These are phyloP conservation scores for Gymnoscelis rufifasciata DNA, from an alignment of 2,888 invertebrate species.

Conservation along the genomic window DNA sequence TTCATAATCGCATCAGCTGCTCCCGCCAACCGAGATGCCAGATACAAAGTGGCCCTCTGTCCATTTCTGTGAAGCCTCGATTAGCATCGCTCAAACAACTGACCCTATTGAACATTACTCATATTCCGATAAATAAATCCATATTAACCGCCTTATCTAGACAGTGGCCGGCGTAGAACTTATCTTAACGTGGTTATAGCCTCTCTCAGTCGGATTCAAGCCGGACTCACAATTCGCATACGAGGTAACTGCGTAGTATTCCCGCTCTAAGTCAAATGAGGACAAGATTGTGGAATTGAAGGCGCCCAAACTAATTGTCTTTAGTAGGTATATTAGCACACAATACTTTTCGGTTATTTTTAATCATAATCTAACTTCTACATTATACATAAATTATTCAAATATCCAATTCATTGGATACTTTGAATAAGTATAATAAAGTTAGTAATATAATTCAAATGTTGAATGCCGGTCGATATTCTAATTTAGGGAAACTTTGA, in stretches of 20 bases:
- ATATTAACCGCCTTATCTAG: constrained; percentile 34
- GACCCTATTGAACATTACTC: constrained; percentile 47
- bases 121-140: constrained; percentile 54
- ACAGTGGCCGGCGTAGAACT: neutral
- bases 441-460: constrained; percentile 37
- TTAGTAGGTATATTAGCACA: constrained; percentile 40
- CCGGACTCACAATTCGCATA: neutral
- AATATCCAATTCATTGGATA: constrained; percentile 28
- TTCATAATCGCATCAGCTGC: constrained; percentile 56
- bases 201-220: neutral
- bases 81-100: constrained; percentile 49
- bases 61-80: constrained; percentile 67
- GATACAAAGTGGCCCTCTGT: constrained; percentile 66
- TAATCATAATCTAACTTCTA: constrained; percentile 35
- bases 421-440: constrained; percentile 23
- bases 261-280: neutral
- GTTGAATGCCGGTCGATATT: constrained; percentile 34
- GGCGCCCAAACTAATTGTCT: constrained; percentile 14
- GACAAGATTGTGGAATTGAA: neutral
- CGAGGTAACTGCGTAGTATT: neutral
- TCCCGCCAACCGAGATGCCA: constrained; percentile 54
- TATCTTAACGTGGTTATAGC: too few relatives aligned
- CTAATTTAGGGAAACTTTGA: constrained; percentile 47
- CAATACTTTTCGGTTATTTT: constrained; percentile 40
- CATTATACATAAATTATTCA: constrained; percentile 26